Base-by-base conservation (phyloP, 2,888 invertebrate genomes). In the Zygothrica quintamaculata region DNA sequence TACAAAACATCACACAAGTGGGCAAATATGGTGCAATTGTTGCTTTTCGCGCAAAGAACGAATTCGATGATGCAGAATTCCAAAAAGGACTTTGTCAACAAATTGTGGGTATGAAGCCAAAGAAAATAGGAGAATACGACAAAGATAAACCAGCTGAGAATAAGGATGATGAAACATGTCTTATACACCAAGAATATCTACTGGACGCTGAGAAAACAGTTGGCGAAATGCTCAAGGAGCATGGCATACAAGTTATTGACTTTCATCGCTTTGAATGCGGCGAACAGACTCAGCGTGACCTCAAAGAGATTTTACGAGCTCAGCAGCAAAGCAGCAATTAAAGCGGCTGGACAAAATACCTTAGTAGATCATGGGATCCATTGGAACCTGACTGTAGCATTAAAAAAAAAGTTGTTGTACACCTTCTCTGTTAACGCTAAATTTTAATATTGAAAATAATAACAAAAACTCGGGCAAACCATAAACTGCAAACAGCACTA, bases 201-300 rank as follows among this genome's bases (percentile, higher is more conserved):
- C 90, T 97, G 15, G 96, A 98, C 89, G 94, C 96, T 0, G 93
- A 93, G 9, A 90, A 94, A 33, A 95, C 94, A 3, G 95, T 98
- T 0, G 94, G 94, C 33, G 94, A 96, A 71, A 92, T 97, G 8
- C 90, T 96, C 53, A 91, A 94, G 46, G 93, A 94, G 66, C 92
- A 95, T 76, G 92, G 93, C 62, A 90, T 94, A 0, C 92, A 94
- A 88, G 92, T 98, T 13, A 84, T 96, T 6, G 96, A 97, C 90
- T 98, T 96, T 90, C 93, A 95, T 62, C 93, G 98, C 65, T 97
- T 95, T 90, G 96, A 97, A 89, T 96, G 97, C 89, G 98, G 98
- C 1, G 97, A 97, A 43, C 73, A 57, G 25, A 72, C 77, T 5
- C 79, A 80, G 31, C 58, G 64, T 8, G 74, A 75, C 36, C 71